A percentile compares a stretch with the other conserved stretches of the same genome.
These are phyloP conservation scores for Corella eumyota DNA, from an alignment of 23 tunicate genomes.

Conservation along the genomic window DNA sequence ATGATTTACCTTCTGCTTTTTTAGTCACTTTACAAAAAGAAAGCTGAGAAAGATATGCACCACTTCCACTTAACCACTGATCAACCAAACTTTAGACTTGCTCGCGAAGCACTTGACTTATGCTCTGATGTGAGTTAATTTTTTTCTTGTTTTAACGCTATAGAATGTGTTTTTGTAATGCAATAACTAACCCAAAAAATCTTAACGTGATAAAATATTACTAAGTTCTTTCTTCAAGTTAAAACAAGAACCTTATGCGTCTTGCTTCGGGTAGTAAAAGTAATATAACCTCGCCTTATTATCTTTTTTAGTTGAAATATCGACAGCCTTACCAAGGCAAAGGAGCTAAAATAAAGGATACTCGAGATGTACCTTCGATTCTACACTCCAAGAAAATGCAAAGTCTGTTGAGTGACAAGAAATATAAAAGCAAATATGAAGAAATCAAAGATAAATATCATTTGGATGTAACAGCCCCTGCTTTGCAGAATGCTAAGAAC, in stretches of 20 bases:
- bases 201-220: no score
- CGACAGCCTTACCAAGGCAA: constrained; percentile 55
- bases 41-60: constrained; percentile 44
- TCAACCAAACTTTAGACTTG: constrained; percentile 68
- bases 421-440: constrained; percentile 64
- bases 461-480: constrained; percentile 59
- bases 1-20: constrained; percentile 1
- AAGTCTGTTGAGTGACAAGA: constrained; percentile 47
- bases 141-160: not conserved
- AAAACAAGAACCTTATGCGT: no score
- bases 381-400: constrained; percentile 81
- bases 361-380: constrained; percentile 39
- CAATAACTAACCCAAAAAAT: no score
- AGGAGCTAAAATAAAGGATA: constrained; percentile 36
- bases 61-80: constrained; percentile 40
- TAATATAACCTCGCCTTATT: no score
- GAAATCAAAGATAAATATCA: constrained; percentile 70
- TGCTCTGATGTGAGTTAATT: constrained; percentile 60
- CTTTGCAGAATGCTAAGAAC: constrained; percentile 39
- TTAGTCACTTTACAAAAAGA: constrained; percentile 46
- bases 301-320: constrained; percentile 35
- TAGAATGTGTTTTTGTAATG: no score
- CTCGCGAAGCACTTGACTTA: constrained; percentile 40
- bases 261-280: no score
- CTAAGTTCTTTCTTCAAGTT: no score